A percentile compares a stretch with the other conserved stretches of the same genome.
Conservation (phyloP, 2,113 vertebrate genomes). For the Oryzias curvinotus region DNA sequence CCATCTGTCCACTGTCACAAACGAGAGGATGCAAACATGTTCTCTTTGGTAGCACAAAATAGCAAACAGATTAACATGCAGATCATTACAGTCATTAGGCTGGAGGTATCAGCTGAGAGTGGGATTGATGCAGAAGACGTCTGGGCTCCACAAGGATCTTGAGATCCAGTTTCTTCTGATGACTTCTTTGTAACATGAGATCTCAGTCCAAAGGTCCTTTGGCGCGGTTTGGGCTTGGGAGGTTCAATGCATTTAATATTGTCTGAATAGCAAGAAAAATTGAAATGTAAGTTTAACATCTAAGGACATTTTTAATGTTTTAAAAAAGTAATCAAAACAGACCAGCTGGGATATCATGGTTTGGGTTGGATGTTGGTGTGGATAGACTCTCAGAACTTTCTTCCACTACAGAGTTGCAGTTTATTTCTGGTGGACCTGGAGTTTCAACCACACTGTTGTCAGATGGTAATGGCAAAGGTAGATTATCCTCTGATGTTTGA, state of each 20-base stretch:
- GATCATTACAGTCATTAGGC: constrained; percentile 37
- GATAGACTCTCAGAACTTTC: constrained; percentile 58
- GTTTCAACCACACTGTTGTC: constrained; percentile 34
- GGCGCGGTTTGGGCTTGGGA: constrained; percentile 79
- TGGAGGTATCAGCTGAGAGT: constrained; percentile 46
- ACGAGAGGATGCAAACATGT: constrained; percentile 24
- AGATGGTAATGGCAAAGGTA: constrained; percentile 41
- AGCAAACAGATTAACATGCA: background rate
- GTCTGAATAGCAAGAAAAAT: constrained; percentile 42
- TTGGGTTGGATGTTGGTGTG: constrained; percentile 50
- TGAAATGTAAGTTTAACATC: constrained; percentile 1
- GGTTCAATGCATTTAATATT: constrained; percentile 49
- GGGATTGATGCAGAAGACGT: constrained; percentile 58
- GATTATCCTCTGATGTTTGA: constrained; percentile 50
- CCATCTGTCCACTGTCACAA: constrained; percentile 67
- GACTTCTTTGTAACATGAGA: constrained; percentile 48
- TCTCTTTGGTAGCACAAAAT: background rate
- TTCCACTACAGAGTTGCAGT: background rate
- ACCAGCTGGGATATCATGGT: constrained; percentile 70
- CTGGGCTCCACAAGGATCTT: constrained; percentile 39
- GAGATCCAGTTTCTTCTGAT: constrained; percentile 44
- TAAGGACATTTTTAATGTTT: background rate
- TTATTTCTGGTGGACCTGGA: constrained; percentile 28
- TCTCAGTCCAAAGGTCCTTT: constrained; percentile 67
- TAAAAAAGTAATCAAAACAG: constrained; percentile 10